Evolutionary conservation across 1,140 invertebrate genomes (phyloP), one percentile per base, ranked within the genome.

Genomic region (Thaumatotibia leucotreta): DNA sequence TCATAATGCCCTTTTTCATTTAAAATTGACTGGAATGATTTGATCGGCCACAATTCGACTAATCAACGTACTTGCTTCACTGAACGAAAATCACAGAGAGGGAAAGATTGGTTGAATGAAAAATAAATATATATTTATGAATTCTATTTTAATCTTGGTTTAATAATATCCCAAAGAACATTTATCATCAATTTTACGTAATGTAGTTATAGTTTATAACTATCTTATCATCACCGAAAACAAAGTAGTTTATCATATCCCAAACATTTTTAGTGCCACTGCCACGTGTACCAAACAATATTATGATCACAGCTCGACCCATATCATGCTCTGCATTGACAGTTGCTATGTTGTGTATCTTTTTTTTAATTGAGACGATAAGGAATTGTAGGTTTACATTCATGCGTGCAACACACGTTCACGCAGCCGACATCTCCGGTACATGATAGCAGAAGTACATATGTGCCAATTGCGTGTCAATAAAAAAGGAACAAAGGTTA

Each of bases 11-110:
- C 3, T 29, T 58, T 6, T 58, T 27, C 11, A 31, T 58, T 24
- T 23, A 29, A 58, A 58, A 58, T 58, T 58, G 52, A 27, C 23
- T 58, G 52, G 14, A 58, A 58, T 58, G 11, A 58, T 58, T 58
- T 5, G 52, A 29, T 58, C 52, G 29, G 5, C 52, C n/a, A 27
- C 52, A 27, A 29, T 58, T 58, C 29, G 52, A 24, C 24, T 58
- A 31, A 58, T 58, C 52, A 58, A 27, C 23, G 4, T 24, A 31
- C 29, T 58, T 14, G 11, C 24, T 29, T 27, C 4, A n/a, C 11
- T 58, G 9, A 54, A 54, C 10, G 17, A 54, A 27, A 39, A 11
- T 39, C 10, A 45, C 9, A 0, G 11, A 4, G 0, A 45, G 35
- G 17, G 4, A 14, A n/a, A 35, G 14, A 35, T 35, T 35, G 10